Base-by-base conservation (phyloP, 2,888 invertebrate species). In the Cataglyphis livida region DNA sequence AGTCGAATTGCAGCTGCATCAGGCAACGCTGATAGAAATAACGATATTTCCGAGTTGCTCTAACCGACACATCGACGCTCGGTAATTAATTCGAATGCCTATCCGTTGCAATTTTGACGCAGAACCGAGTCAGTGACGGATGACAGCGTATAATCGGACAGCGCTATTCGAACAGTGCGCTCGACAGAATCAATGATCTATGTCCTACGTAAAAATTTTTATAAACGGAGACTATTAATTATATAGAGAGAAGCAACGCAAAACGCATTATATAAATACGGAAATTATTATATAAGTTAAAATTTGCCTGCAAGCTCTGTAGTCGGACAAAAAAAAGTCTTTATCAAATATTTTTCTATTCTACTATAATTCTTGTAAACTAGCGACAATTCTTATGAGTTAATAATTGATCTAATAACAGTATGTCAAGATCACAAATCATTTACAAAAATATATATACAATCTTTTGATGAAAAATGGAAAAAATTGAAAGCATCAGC, bases 1-100 rank as follows among this genome's bases (percentile, higher is more conserved):
- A 79, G 85, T 73, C 61, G 44, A 41, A 85, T 71, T 61, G 85
- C 85, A 82, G 73, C 78, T 66, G 48, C 48, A 28, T 25, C n/a
- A 38, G 25, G 25, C 25, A 28, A 28, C 51, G 12, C 51, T 75
- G 75, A 75, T 64, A 65, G 38, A 75, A 64, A 54, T 51, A 38
- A 64, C 64, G 64, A 75, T 75, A 75, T 38, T 75, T 75, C 25
- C 38, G n/a, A 51, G 32, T 48, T 62, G 28, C 75, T 75, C 44
- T 54, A 75, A 75, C 64, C 38, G 75, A 15, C 64, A 15, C 64
- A 51, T 64, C 21, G 59, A n/a, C 28, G 61, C 32, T 32, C 62
- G 64, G 38, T 76, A 76, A 76, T 76, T 76, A 76, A 76, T 76
- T 41, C 25, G 3, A 54, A 64, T 54, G 51, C 25, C 25, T 76